These are phyloP conservation scores for Otolemur garnettii DNA, from an alignment of 2,113 vertebrate genomes.

Conservation along the genomic window DNA sequence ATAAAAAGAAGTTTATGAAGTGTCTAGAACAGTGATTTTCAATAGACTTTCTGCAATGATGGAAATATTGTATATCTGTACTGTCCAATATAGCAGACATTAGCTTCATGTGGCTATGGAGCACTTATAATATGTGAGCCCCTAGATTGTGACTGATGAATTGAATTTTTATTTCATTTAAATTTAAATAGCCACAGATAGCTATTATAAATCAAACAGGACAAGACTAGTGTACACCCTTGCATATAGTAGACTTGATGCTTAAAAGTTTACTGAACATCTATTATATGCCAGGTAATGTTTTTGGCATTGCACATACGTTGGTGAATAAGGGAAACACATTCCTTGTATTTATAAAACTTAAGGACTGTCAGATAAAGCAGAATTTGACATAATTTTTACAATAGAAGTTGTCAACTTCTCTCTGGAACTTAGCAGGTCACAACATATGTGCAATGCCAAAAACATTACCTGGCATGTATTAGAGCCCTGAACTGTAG, in stretches of 20 bases:
- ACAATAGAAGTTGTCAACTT: neutral
- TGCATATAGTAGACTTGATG: neutral
- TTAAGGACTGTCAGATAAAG: neutral
- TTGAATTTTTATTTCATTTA: constrained; percentile 49
- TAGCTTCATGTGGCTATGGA: neutral
- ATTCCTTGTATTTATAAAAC: neutral
- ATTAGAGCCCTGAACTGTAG: neutral
- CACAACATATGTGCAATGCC: neutral
- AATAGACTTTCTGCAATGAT: neutral
- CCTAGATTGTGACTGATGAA: constrained; percentile 5
- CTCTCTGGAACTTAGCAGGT: neutral
- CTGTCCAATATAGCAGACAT: neutral
- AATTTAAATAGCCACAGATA: neutral
- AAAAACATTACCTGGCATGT: too few relatives aligned
- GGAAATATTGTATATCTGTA: neutral
- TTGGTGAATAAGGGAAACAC: neutral
- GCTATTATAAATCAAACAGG: neutral
- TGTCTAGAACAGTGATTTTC: neutral
- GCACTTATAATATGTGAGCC: neutral
- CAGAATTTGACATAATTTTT: constrained; percentile 7
- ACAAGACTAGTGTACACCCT: neutral
- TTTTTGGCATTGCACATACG: neutral
- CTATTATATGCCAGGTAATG: neutral
- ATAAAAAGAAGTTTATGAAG: neutral
- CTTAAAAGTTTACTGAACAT: constrained; percentile 19